Conservation (phyloP, 2,888 invertebrate species). For the Ornithoptera priamus region DNA sequence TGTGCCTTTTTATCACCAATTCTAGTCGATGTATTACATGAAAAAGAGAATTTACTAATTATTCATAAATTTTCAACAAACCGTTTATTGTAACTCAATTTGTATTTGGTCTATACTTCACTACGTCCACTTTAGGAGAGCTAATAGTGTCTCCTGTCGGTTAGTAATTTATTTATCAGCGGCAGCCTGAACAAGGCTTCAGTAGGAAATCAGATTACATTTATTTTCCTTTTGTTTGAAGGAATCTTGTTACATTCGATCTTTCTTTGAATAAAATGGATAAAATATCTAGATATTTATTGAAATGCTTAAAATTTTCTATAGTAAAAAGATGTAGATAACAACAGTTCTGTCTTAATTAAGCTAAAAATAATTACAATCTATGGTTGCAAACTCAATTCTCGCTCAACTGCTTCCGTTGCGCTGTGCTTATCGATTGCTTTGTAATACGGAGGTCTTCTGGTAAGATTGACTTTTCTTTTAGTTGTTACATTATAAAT, state of each 20-base stretch:
- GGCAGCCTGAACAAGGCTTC: not conserved
- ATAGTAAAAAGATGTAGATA: too few relatives aligned
- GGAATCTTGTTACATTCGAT: not conserved
- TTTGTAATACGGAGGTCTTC: too few relatives aligned
- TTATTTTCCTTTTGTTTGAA: constrained; percentile 9
- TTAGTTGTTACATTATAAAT: too few relatives aligned
- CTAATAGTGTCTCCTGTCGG: not conserved
- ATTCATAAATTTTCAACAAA: not conserved
- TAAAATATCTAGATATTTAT: not conserved
- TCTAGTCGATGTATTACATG: too few relatives aligned
- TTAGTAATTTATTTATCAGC: constrained; percentile 18
- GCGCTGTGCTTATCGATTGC: too few relatives aligned
- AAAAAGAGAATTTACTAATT: not conserved
- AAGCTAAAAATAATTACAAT: too few relatives aligned
- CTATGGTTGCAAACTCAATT: too few relatives aligned
- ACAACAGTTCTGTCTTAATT: too few relatives aligned
- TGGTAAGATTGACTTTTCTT: too few relatives aligned
- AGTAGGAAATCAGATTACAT: constrained; percentile 1
- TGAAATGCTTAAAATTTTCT: not conserved
- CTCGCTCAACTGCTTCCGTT: too few relatives aligned
- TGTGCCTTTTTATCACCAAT: not conserved
- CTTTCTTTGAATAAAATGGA: not conserved
- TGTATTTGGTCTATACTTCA: not conserved
- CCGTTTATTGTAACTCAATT: not conserved
- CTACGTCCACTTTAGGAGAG: not conserved